These are phyloP conservation scores for Bolborhynchus lineola DNA, from an alignment of 2,113 vertebrate species.

Conservation along the genomic window DNA sequence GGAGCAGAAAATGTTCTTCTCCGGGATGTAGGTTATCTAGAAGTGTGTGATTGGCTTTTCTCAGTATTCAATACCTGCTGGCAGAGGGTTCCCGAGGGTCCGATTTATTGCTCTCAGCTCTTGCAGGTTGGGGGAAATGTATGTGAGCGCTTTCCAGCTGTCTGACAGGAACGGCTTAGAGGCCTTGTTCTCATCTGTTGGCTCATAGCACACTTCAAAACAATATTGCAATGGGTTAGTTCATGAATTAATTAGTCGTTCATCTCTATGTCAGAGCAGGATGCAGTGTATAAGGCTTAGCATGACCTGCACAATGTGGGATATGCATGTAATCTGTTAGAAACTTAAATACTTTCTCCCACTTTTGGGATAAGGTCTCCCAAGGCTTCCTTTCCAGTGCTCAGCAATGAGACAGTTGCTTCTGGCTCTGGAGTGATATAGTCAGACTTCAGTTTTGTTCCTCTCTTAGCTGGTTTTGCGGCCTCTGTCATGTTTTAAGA, in stretches of 20 bases:
- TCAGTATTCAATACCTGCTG: constrained; percentile 74
- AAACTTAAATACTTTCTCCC: neutral
- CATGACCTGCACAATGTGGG: neutral
- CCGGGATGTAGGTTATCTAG: neutral
- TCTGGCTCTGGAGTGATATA: neutral
- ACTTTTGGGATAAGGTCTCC: neutral
- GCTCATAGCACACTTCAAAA: constrained; percentile 88
- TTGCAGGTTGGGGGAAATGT: constrained; percentile 84
- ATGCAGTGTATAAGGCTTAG: neutral
- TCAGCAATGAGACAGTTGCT: neutral
- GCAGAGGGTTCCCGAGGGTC: constrained; percentile 77
- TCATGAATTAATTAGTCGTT: neutral
- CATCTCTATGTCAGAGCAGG: neutral
- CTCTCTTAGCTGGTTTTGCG: neutral
- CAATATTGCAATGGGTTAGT: constrained; percentile 16
- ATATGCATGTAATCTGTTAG: fast-evolving
- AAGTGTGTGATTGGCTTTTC: neutral
- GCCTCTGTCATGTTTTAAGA: neutral
- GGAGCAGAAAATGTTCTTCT: neutral
- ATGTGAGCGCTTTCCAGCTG: constrained; percentile 84
- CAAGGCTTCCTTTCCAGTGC: neutral
- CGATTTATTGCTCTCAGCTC: constrained; percentile 84
- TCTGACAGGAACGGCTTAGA: constrained; percentile 87
- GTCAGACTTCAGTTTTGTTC: neutral
- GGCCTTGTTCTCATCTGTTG: constrained; percentile 85